Percentiles rank a stretch among this genome's conserved stretches.
Conservation (phyloP, 2,113 vertebrate genomes). For the Dryoscopus gambensis region DNA sequence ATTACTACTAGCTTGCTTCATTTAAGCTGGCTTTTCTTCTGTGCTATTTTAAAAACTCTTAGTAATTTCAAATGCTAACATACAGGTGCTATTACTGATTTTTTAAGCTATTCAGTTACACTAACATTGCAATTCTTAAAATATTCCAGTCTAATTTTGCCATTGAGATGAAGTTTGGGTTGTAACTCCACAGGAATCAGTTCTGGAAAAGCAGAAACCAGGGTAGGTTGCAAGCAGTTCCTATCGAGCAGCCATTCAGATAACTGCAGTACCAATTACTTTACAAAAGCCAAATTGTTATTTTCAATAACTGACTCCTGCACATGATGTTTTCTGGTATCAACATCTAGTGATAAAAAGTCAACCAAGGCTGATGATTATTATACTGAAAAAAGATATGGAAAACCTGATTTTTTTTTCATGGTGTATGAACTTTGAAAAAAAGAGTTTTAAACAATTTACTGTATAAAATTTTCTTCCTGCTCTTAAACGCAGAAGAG, state of each 20-base stretch:
- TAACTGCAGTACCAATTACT: background rate
- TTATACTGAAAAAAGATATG: background rate
- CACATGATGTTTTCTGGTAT: background rate
- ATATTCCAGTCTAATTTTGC: background rate
- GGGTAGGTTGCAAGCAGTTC: background rate
- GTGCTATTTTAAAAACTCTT: background rate
- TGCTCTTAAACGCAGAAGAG: background rate
- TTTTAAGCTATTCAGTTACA: background rate
- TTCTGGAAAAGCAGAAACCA: constrained; percentile 12
- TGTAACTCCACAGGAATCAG: background rate
- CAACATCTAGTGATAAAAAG: background rate
- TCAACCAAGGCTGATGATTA: background rate
- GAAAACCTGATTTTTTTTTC: background rate
- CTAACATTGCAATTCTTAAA: background rate
- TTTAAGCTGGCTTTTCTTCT: background rate
- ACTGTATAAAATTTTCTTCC: background rate
- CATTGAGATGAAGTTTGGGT: background rate
- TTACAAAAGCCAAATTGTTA: constrained; percentile 9
- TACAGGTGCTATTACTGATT: background rate
- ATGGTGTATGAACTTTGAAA: background rate
- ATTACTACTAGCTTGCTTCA: background rate
- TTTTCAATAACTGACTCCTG: background rate
- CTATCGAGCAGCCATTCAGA: background rate
- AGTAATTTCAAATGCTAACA: background rate
- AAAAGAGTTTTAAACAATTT: background rate